Conservation (phyloP, 2,113 vertebrate species). For the Merops nubicus region DNA sequence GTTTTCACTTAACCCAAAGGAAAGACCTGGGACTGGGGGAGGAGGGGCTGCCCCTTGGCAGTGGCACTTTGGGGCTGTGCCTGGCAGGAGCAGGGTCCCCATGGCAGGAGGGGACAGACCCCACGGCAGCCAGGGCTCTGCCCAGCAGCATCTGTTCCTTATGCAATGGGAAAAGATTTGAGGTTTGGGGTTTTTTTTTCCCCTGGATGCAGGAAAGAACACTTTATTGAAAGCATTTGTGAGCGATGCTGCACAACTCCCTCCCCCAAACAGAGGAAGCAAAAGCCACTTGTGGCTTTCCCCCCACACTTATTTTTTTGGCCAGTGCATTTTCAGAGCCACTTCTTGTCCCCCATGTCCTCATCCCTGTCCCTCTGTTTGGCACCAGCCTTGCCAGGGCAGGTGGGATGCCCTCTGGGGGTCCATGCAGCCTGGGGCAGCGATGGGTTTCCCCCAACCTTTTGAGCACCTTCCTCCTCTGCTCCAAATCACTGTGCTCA, state of each 20-base stretch:
- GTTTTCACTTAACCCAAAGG: background rate
- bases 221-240: constrained; percentile 67
- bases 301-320: fast-evolving
- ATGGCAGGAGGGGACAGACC: background rate
- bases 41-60: background rate
- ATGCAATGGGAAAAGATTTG: constrained; percentile 38
- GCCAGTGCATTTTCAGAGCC: background rate
- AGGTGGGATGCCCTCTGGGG: fast-evolving
- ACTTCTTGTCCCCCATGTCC: fast-evolving
- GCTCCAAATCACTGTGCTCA: fast-evolving
- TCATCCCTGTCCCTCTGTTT: fast-evolving
- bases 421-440: fast-evolving
- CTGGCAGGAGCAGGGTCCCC: background rate
- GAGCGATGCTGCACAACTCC: background rate
- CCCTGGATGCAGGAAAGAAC: constrained; percentile 57
- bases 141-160: constrained; percentile 36
- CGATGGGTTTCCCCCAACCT: fast-evolving
- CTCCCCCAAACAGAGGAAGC: background rate
- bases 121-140: background rate
- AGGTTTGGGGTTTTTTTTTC: constrained; percentile 6
- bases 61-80: background rate
- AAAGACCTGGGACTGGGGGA: background rate
- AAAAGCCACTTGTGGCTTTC: background rate
- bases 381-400: background rate
- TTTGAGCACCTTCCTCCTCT: background rate